Evolutionary conservation across 1,140 invertebrate genomes (phyloP).

Genomic region (Leguminivora glycinivorella): DNA sequence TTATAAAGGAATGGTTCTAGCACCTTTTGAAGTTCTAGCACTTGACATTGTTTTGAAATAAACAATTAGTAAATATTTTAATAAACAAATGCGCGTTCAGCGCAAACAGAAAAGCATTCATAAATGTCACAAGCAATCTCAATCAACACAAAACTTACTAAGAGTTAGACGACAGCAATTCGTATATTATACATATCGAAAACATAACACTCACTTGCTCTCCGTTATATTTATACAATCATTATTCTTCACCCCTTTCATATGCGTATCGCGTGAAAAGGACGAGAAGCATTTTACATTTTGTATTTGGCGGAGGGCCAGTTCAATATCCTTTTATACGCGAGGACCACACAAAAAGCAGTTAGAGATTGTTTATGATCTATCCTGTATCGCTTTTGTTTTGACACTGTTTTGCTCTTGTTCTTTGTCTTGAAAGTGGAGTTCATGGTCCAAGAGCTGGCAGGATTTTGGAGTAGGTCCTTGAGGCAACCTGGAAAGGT

Average conservation of each 20-base stretch:
- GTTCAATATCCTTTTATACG: conserved; percentile 16
- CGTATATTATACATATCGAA: neutral
- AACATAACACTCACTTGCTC: neutral
- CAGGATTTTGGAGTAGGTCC: no score
- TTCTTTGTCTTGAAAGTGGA: neutral
- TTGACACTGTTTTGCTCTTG: neutral
- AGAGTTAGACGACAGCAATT: neutral
- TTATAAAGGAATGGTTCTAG: no score
- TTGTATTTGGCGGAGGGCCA: neutral
- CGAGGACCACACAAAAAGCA: conserved; percentile 14
- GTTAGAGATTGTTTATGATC: conserved; percentile 22
- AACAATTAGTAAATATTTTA: no score
- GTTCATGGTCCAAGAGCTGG: no score
- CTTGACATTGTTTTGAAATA: no score
- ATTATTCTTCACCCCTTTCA: neutral
- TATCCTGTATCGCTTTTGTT: conserved; percentile 6
- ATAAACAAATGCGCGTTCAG: no score
- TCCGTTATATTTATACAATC: neutral
- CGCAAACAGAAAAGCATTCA: neutral
- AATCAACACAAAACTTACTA: neutral
- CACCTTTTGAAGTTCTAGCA: no score
- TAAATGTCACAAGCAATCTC: neutral
- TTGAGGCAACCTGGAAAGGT: no score
- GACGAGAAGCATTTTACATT: neutral
- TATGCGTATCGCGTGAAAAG: neutral